These are phyloP conservation scores for Anguilla japonica DNA, from an alignment of 2,113 vertebrate species.

Conservation along the genomic window DNA sequence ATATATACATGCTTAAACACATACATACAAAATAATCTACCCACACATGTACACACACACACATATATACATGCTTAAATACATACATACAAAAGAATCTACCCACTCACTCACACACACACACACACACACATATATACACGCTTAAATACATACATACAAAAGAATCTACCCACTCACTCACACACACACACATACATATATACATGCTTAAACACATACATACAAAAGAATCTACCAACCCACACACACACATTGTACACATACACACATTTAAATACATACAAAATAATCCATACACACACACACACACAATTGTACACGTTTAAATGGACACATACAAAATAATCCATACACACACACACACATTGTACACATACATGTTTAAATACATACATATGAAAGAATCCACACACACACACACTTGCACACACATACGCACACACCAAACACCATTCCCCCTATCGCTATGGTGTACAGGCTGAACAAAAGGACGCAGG, in stretches of 20 bases:
- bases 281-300: too few species aligned
- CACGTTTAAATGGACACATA: too few species aligned
- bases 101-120: not conserved
- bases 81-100: not conserved
- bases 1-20: not conserved
- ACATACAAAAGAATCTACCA: not conserved
- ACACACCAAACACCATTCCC: not conserved
- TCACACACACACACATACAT: not conserved
- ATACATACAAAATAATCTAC: not conserved
- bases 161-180: not conserved
- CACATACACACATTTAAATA: too few species aligned
- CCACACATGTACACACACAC: slow-evolving; percentile 24
- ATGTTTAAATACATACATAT: too few species aligned
- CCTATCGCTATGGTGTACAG: not conserved
- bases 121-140: not conserved
- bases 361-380: not conserved
- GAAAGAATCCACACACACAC: not conserved
- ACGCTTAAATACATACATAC: not conserved
- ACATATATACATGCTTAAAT: too few species aligned
- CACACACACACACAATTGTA: too few species aligned
- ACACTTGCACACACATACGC: not conserved
- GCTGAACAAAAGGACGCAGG: not conserved
- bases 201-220: not conserved
- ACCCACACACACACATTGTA: too few species aligned
- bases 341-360: too few species aligned